Base-by-base conservation (phyloP, 1,140 invertebrate species). In the Megalopta genalis region DNA sequence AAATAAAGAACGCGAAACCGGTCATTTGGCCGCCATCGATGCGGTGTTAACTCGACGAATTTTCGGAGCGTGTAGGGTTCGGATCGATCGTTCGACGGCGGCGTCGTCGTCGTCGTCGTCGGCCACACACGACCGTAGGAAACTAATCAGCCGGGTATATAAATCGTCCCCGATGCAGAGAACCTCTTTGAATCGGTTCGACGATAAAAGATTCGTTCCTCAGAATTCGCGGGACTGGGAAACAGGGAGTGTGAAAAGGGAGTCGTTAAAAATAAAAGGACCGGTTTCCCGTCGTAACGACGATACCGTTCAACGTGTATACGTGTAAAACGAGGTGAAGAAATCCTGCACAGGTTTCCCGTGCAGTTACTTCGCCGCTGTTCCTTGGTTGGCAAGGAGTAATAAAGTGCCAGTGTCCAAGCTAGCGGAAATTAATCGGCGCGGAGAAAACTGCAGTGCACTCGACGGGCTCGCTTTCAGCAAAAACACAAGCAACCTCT, bases 351-450 rank as follows among this genome's bases (percentile, higher is more conserved):
- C 80, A 79, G 63, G 59, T 77, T 80, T 84, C 70, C n/a, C 73
- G 66, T 78, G 76, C 59, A 80, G 84, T 86, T 86, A 79, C 80
- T 82, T 78, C 67, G 59, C 46, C 59, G 59, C 65, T 81, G 84
- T 82, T 85, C 71, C 75, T 74, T 74, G 65, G 79, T 52, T 39
- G 79, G 83, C 70, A 60, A 75, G 75, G 62, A 86, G 85, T 86
- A 86, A 86, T 86, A 86, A 86, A 86, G 84, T 86, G 84, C 80
- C 75, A 80, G 80, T 86, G 85, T 83, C 85, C 84, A 86, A 86
- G 84, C 84, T 71, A 80, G 84, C 84, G 84, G 85, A 86, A 86
- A 86, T 86, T 86, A 86, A 86, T 86, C 80, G 85, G 68, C 84
- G 65, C 62, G 57, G 63, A 72, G 68, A 86, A 86, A 86, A 86